Base-by-base conservation (phyloP, 2,888 invertebrate species). In the Oxycera nigricornis region DNA sequence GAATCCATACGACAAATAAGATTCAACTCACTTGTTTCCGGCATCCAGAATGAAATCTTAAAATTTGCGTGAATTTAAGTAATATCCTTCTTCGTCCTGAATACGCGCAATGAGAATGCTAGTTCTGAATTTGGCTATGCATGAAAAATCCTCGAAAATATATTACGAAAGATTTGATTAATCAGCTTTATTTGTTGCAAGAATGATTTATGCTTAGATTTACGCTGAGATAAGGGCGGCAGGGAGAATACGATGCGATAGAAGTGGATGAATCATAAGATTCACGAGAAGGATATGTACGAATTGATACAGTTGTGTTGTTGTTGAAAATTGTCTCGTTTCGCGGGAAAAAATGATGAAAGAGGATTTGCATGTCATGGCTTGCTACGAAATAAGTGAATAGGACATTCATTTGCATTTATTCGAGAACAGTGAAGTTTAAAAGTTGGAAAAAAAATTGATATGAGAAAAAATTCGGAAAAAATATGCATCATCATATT, bases 81-180 rank as follows among this genome's bases (percentile, higher is more conserved):
- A 20, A 22, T 55, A 55, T 55, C 55, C 24, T 24, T 17, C 46
- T n/a, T 14, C n/a, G 24, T 55, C 11, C 55, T 2, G 1, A 14
- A 55, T 9, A 55, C 0, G 0, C 55, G 17, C 55, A 24, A 55
- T 17, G 14, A 4, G 4, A 24, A 6, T 24, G 55, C 17, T 55
- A 11, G 11, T 2, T 24, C 55, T n/a, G 46, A 3, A 46, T 46
- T 46, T 46, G 3, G 3, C 46, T 17, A 14, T 59, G 46, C 39
- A 39, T 41, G 46, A 67, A 67, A 67, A 24, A 22, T 46, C n/a
- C 14, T 7, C 59, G 70, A 55, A 73, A 73, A 75, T 75, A 75
- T 73, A 75, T 75, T 75, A 75, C 73, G 57, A 72, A 73, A 73
- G 75, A 75, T 75, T 73, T 75, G 75, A 75, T 75, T 75, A 75